Evolutionary conservation across 2,113 vertebrate genomes (phyloP).

Genomic region (Catharus fuscescens): DNA sequence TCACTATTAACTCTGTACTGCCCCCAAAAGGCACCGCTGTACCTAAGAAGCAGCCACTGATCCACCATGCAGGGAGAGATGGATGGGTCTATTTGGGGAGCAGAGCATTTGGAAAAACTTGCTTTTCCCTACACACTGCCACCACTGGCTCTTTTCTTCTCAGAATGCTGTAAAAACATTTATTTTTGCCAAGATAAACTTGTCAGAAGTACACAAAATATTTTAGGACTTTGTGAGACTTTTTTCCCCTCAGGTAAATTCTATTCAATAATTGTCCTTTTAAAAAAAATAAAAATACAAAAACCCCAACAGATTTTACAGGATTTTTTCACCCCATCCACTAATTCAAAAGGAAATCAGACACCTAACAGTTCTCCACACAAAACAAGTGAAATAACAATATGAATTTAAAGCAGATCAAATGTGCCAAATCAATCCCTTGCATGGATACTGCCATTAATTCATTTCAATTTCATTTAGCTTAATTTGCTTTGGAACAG

Average conservation of each 20-base stretch:
- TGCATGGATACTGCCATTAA: neutral
- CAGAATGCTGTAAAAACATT: neutral
- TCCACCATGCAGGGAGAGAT: neutral
- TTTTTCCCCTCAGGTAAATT: neutral
- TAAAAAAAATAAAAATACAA: rapidly evolving
- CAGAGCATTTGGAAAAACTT: neutral
- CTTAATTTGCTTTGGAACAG: neutral
- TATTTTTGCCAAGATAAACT: neutral
- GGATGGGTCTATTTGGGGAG: neutral
- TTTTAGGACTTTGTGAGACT: neutral
- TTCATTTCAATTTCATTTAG: neutral
- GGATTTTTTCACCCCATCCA: neutral
- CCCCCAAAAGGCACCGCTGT: neutral
- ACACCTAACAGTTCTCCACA: neutral
- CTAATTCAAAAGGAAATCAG: neutral
- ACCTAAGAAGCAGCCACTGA: neutral
- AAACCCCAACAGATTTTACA: neutral
- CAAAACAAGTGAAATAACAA: conserved; percentile 10
- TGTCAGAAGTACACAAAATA: neutral
- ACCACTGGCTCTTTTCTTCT: neutral
- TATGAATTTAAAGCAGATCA: conserved; percentile 6
- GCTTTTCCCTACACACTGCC: neutral
- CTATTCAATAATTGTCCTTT: neutral
- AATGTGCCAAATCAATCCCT: neutral
- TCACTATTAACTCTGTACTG: neutral